Evolutionary conservation across 2,888 invertebrate genomes (phyloP).

Genomic region (Cyclophora albipunctata): DNA sequence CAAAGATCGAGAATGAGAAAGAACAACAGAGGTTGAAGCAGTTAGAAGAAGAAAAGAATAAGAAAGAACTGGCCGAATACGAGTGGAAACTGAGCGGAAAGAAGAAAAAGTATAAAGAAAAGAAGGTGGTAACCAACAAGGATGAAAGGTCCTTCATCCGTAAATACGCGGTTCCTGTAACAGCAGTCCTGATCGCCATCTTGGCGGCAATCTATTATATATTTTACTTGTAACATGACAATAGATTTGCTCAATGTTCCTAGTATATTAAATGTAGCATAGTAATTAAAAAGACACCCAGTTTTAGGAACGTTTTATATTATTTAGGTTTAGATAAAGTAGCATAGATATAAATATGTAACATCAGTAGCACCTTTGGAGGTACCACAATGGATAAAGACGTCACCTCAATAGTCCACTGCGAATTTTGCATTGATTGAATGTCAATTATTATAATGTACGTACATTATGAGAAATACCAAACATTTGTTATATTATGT

Average conservation of each 20-base stretch:
- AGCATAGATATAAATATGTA: too few species aligned
- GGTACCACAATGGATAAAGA: too few species aligned
- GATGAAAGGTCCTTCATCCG: constrained; percentile 55
- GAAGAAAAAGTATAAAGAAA: constrained; percentile 69
- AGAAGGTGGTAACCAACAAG: constrained; percentile 57
- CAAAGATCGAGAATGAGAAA: constrained; percentile 68
- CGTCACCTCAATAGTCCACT: too few species aligned
- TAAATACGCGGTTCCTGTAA: constrained; percentile 61
- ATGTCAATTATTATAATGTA: too few species aligned
- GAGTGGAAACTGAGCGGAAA: constrained; percentile 85
- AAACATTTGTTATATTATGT: too few species aligned
- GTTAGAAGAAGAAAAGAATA: constrained; percentile 79
- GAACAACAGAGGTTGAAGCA: constrained; percentile 74
- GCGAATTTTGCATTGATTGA: too few species aligned
- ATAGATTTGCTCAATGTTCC: not conserved
- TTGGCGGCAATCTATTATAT: constrained; percentile 36
- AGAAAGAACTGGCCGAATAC: constrained; percentile 83
- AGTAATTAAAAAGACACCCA: too few species aligned
- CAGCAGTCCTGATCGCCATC: constrained; percentile 37
- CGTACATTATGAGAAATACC: too few species aligned
- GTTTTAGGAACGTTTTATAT: too few species aligned
- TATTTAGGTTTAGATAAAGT: too few species aligned
- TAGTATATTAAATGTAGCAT: too few species aligned
- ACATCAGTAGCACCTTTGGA: too few species aligned
- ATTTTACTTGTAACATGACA: constrained; percentile 19